Percentiles rank a stretch among this genome's conserved stretches.
phyloP scores from a whole-genome alignment of 2,888 invertebrate species.

The Pemphredon lugubris region DNA sequence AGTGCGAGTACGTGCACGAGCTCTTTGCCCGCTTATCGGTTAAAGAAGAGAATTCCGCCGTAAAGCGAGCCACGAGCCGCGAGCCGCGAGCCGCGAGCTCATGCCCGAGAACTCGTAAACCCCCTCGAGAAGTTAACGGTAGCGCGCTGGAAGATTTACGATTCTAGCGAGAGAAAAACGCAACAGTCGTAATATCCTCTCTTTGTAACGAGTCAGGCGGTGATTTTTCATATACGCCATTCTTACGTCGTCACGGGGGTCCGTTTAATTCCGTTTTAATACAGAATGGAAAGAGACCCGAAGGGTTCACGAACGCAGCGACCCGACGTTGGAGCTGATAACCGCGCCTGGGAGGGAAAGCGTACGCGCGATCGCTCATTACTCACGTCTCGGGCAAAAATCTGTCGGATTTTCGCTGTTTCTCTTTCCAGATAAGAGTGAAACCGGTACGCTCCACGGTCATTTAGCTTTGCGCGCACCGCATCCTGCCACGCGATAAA shows the following conservation, averaged over 20 bases:
- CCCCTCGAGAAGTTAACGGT: conserved; percentile 29
- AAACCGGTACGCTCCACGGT: too few relatives aligned
- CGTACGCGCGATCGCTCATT: background rate
- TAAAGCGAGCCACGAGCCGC: too few relatives aligned
- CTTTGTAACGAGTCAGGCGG: conserved; percentile 40
- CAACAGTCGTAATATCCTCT: conserved; percentile 60
- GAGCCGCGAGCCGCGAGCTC: too few relatives aligned
- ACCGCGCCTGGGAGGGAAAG: background rate
- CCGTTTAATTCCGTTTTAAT: conserved; percentile 56
- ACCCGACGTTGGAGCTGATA: background rate
- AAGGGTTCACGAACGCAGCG: background rate
- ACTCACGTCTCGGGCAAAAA: too few relatives aligned
- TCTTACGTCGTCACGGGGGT: conserved; percentile 26
- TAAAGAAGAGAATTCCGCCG: conserved; percentile 16
- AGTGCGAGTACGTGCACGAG: too few relatives aligned
- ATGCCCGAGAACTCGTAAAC: too few relatives aligned
- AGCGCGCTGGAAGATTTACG: conserved; percentile 56
- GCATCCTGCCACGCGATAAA: too few relatives aligned
- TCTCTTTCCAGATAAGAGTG: too few relatives aligned
- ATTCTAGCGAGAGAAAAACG: conserved; percentile 50
- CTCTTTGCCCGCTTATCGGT: conserved; percentile 38
- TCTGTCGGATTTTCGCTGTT: too few relatives aligned
- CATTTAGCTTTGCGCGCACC: too few relatives aligned
- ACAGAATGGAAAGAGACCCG: conserved; percentile 26
- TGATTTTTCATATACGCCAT: conserved; percentile 54